Base-by-base conservation (phyloP, 2,888 invertebrate genomes). In the Eulithis testata region DNA sequence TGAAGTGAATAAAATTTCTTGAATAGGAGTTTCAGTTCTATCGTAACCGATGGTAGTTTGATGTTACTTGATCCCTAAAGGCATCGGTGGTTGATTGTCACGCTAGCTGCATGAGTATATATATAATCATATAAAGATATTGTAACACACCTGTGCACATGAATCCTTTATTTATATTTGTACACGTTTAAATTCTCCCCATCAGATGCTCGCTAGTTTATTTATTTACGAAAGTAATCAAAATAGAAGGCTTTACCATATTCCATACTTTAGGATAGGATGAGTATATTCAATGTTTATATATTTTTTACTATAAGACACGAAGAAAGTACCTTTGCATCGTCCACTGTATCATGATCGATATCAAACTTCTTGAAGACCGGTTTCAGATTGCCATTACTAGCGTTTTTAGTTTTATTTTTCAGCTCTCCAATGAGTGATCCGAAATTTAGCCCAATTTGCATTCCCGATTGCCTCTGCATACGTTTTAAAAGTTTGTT, bases 361-460 rank as follows among this genome's bases (percentile, higher is more conserved):
- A 80, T 69, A 66, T 90, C 90, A 66, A 92, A 91, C 73, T 92
- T 92, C 79, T 85, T 90, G 73, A 93, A 92, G 55, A 93, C 92
- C 2, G 93, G 92, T 74, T 91, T 92, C 27, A 91, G 75, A 53
- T 85, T 86, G 9, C 88, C 89, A 64, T 85, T 87, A 65, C 78
- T 80, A 7, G 81, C 79, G 68, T 89, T 89, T 66, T 82, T 86
- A 1, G 93, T 92, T 81, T 90, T 92, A 66, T 81, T 86, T 73
- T 89, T 92, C 67, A 93, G 75, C 72, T 93, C 93, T 47, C 93
- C 93, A 61, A 93, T 92, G 21, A 93, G 87, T 37, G 91, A 92
- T 59, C 92, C 91, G 65, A 92, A 93, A 73, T 90, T 90, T 9
- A 92, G 76, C 37, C 88, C 88, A 7, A 77, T 72, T 14, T 90